Conservation (phyloP, 2,888 invertebrate species). For the Diadegma fenestrale region DNA sequence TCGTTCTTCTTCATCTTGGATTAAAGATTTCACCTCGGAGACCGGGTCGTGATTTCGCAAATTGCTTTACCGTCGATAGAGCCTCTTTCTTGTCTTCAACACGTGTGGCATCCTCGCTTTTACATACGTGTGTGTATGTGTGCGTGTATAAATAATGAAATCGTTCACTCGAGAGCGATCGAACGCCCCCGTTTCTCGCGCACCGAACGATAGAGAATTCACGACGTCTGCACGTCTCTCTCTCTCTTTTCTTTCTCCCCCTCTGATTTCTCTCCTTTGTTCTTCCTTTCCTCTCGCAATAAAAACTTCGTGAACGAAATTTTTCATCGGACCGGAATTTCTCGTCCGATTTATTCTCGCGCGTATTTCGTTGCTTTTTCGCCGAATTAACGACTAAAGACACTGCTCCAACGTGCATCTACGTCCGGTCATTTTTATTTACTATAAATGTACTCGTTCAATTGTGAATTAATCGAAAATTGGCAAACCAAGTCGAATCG, state of each 20-base stretch:
- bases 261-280: slow-evolving; percentile 9
- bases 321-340: slow-evolving; percentile 46
- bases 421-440: background rate
- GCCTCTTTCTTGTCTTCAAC: slow-evolving; percentile 20
- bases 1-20: background rate
- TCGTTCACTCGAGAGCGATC: slow-evolving; percentile 45
- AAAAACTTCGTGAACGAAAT: slow-evolving; percentile 53
- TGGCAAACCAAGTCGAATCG: background rate
- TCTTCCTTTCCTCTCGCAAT: slow-evolving; percentile 25
- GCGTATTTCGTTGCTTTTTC: slow-evolving; percentile 39
- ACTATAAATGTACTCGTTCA: background rate
- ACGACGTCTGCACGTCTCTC: slow-evolving; percentile 24
- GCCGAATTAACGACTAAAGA: background rate
- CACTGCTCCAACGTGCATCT: background rate
- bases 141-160: slow-evolving; percentile 35
- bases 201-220: slow-evolving; percentile 19
- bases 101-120: slow-evolving; percentile 12
- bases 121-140: too few species aligned
- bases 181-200: slow-evolving; percentile 42
- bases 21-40: slow-evolving; percentile 17
- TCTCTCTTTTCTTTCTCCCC: slow-evolving; percentile 35
- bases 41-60: slow-evolving; percentile 46
- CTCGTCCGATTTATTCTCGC: slow-evolving; percentile 20
- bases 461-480: slow-evolving; percentile 11
- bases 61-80: slow-evolving; percentile 39